Percentiles rank a stretch among this genome's conserved stretches.
phyloP scores from a whole-genome alignment of 2,888 invertebrate genomes.

The Agrotis segetum region DNA sequence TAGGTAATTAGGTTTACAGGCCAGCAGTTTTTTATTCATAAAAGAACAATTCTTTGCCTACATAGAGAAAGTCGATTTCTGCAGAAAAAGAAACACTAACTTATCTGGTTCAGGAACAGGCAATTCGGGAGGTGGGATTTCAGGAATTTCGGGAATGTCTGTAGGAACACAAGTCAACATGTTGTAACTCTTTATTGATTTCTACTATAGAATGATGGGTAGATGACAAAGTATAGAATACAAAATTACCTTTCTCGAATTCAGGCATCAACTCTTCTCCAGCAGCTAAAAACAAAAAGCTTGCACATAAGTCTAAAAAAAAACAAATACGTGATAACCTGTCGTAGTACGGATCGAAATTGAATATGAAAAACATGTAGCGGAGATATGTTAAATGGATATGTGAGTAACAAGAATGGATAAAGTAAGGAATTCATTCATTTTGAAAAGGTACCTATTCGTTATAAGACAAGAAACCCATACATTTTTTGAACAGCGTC shows the following conservation, averaged over 20 bases:
- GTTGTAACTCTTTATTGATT: too few species aligned
- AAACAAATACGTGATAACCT: too few species aligned
- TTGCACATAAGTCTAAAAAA: conserved; percentile 12
- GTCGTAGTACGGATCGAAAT: too few species aligned
- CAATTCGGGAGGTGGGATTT: conserved; percentile 80
- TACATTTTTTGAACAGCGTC: conserved; percentile 81
- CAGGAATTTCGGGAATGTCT: conserved; percentile 85
- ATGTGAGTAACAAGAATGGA: too few species aligned
- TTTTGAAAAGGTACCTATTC: background rate
- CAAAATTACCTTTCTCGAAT: conserved; percentile 76
- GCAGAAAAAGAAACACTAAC: conserved; percentile 74
- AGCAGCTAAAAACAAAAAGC: conserved; percentile 70
- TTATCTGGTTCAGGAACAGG: conserved; percentile 75
- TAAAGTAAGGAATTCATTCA: too few species aligned
- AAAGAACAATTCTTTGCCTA: background rate
- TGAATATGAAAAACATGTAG: too few species aligned
- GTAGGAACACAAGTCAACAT: conserved; percentile 50
- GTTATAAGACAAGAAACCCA: conserved; percentile 25
- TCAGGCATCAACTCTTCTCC: conserved; percentile 71
- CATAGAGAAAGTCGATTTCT: background rate
- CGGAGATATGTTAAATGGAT: too few species aligned
- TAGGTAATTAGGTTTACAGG: too few species aligned
- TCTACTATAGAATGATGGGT: background rate
- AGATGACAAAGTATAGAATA: background rate
- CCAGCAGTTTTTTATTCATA: background rate